These are phyloP conservation scores for Carcinoscorpius rotundicauda DNA, from an alignment of 1,140 invertebrate genomes.

Conservation along the genomic window DNA sequence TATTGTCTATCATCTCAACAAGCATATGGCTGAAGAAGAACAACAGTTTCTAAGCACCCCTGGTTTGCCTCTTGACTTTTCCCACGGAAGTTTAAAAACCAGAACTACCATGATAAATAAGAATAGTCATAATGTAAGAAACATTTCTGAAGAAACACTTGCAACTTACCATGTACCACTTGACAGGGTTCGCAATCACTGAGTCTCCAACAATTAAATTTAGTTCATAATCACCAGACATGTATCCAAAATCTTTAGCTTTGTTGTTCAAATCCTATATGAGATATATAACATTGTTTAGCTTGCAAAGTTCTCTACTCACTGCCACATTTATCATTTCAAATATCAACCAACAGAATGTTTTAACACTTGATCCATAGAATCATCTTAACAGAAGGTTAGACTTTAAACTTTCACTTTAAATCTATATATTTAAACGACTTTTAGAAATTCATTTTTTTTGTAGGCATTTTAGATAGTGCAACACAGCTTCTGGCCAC, in stretches of 20 bases:
- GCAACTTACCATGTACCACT: conserved; percentile 68
- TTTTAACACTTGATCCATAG: no score
- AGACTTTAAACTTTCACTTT: not conserved
- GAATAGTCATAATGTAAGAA: not conserved
- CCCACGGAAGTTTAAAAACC: no score
- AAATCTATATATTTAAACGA: no score
- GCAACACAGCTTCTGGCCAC: no score
- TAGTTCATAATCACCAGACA: conserved; percentile 66
- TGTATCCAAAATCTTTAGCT: conserved; percentile 62
- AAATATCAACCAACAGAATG: no score
- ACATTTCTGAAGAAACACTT: conserved; percentile 50
- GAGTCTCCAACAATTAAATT: conserved; percentile 83
- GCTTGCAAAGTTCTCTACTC: not conserved
- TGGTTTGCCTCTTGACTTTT: no score
- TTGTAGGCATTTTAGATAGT: no score
- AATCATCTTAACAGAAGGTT: not conserved
- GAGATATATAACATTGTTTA: conserved; percentile 7
- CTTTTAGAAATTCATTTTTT: no score
- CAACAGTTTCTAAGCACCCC: no score
- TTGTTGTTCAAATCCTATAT: conserved; percentile 63
- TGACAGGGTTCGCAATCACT: conserved; percentile 73
- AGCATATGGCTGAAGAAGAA: no score
- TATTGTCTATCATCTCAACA: no score
- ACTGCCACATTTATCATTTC: no score
- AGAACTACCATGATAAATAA: not conserved